phyloP scores from a whole-genome alignment of 2,797 vertebrate species.

The Acanthiza pusilla region DNA sequence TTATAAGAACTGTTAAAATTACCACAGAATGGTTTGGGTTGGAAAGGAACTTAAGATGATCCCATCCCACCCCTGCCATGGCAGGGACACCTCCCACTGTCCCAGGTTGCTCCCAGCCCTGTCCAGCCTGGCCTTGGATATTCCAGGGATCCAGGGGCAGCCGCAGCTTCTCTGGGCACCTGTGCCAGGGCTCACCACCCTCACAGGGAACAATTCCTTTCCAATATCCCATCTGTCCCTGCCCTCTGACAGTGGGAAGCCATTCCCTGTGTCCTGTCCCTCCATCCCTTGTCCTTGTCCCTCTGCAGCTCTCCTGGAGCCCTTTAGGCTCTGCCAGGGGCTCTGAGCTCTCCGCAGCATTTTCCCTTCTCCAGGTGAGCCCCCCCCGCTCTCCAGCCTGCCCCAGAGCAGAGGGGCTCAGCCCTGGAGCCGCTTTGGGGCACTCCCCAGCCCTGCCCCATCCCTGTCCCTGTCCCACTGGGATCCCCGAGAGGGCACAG shows the following conservation, averaged over 20 bases:
- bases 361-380: not conserved
- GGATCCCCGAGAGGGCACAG: not conserved
- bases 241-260: not conserved
- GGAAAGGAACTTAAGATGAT: not conserved
- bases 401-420: not conserved
- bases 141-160: not conserved
- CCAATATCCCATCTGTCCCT: fast-evolving
- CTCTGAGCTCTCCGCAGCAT: fast-evolving
- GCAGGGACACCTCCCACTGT: fast-evolving
- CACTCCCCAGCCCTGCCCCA: not conserved
- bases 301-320: not conserved
- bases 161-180: not conserved
- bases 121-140: fast-evolving
- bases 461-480: not conserved
- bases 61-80: too few species aligned
- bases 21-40: not conserved
- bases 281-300: too few species aligned
- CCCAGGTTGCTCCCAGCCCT: fast-evolving
- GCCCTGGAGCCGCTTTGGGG: fast-evolving
- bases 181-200: not conserved
- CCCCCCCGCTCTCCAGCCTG: too few species aligned
- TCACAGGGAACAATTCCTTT: fast-evolving
- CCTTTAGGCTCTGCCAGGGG: too few species aligned
- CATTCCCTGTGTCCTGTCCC: not conserved
- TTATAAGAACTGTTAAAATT: not conserved